Percentiles rank a stretch among this genome's conserved stretches.
Conservation (phyloP, 2,113 vertebrate species). For the Callopanchax toddi region DNA sequence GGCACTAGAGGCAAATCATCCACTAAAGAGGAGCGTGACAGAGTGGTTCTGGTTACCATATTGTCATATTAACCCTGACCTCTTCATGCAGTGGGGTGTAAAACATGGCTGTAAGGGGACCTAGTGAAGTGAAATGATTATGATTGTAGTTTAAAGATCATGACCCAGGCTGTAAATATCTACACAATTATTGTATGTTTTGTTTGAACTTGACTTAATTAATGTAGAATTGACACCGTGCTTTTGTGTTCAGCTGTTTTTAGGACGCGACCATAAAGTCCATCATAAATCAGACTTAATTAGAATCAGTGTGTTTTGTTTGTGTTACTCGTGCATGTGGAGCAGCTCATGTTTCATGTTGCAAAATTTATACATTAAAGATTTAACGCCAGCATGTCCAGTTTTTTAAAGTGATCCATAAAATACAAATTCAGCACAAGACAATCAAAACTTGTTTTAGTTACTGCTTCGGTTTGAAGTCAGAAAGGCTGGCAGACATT, state of each 20-base stretch:
- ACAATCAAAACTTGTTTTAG: too few relatives aligned
- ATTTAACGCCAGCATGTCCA: too few relatives aligned
- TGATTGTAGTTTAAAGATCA: slow-evolving; percentile 1
- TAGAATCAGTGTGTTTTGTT: not conserved
- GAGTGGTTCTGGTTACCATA: slow-evolving; percentile 15
- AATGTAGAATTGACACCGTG: not conserved
- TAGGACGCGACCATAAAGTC: not conserved
- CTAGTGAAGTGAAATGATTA: slow-evolving; percentile 17
- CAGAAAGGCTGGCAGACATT: too few relatives aligned
- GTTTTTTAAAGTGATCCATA: too few relatives aligned
- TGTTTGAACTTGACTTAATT: not conserved
- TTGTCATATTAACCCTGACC: slow-evolving; percentile 46
- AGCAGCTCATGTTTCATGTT: too few relatives aligned
- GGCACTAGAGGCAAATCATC: slow-evolving; percentile 8
- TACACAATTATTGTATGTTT: slow-evolving; percentile 6
- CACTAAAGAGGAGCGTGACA: slow-evolving; percentile 10
- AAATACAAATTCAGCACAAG: too few relatives aligned
- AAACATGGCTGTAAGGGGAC: slow-evolving; percentile 23
- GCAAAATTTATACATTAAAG: too few relatives aligned
- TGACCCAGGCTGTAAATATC: not conserved
- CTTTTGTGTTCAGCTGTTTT: not conserved
- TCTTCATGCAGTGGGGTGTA: slow-evolving; percentile 18
- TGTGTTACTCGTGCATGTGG: not conserved
- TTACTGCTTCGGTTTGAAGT: too few relatives aligned
- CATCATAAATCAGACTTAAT: not conserved